A percentile compares a stretch with the other conserved stretches of the same genome.
phyloP scores from a whole-genome alignment of 1,140 invertebrate species.

The Musca domestica region DNA sequence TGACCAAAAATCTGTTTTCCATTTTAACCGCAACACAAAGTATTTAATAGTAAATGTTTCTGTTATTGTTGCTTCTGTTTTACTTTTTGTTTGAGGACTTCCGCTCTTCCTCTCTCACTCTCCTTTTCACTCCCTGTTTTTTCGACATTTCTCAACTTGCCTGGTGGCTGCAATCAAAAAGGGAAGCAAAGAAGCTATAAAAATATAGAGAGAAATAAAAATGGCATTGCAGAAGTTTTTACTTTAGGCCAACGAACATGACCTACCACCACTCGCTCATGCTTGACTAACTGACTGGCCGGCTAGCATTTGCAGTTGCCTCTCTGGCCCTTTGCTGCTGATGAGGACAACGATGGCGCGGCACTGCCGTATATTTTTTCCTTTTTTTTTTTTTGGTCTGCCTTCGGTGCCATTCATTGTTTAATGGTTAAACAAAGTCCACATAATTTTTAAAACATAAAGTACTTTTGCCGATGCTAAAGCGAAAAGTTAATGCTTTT shows the following conservation, averaged over 20 bases:
- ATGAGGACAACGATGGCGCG: neutral
- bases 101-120: no score
- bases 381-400: no score
- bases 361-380: no score
- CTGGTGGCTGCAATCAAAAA: no score
- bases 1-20: constrained; percentile 14
- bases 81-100: no score
- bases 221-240: neutral
- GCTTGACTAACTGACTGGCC: neutral
- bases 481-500: constrained; percentile 13
- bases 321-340: neutral
- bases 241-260: constrained; percentile 7
- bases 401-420: no score
- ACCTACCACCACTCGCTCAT: neutral
- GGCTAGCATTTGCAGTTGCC: neutral
- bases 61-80: no score
- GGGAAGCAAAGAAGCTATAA: no score
- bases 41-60: neutral
- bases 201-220: neutral
- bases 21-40: constrained; percentile 12
- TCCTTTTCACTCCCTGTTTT: neutral
- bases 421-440: no score
- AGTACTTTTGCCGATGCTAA: constrained; percentile 2
- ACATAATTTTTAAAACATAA: neutral
- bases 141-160: neutral